Percentiles rank a stretch among this genome's conserved stretches.
Conservation (phyloP, 2,888 invertebrate genomes). For the Ichneumoninae sp. region DNA sequence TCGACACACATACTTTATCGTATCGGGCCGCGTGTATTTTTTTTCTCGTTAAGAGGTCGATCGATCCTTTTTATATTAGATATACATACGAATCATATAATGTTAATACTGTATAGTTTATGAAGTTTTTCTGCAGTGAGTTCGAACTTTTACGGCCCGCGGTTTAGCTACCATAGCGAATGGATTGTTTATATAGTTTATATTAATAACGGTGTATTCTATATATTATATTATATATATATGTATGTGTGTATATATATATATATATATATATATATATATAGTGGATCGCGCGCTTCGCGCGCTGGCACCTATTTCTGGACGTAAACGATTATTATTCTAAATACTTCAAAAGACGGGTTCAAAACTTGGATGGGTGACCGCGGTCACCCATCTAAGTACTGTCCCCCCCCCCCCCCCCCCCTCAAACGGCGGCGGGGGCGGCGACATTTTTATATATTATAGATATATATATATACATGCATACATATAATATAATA, state of each 20-base stretch:
- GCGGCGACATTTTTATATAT: too few relatives aligned
- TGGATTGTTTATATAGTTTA: conserved; percentile 79
- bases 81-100: conserved; percentile 67
- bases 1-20: conserved; percentile 33
- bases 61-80: conserved; percentile 37
- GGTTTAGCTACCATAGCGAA: conserved; percentile 70
- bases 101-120: conserved; percentile 83
- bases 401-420: too few relatives aligned
- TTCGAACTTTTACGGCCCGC: background rate
- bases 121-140: conserved; percentile 73
- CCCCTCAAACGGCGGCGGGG: too few relatives aligned
- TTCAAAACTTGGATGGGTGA: too few relatives aligned
- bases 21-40: conserved; percentile 29
- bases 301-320: too few relatives aligned
- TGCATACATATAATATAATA: conserved; percentile 20
- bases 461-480: conserved; percentile 70
- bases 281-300: too few relatives aligned
- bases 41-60: conserved; percentile 23
- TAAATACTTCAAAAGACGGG: too few relatives aligned
- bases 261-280: conserved; percentile 53
- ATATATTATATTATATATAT: conserved; percentile 62
- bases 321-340: too few relatives aligned
- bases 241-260: background rate
- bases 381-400: too few relatives aligned
- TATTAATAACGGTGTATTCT: conserved; percentile 67